These are phyloP conservation scores for Penaeus japonicus DNA, from an alignment of 1,140 invertebrate species.

Conservation along the genomic window DNA sequence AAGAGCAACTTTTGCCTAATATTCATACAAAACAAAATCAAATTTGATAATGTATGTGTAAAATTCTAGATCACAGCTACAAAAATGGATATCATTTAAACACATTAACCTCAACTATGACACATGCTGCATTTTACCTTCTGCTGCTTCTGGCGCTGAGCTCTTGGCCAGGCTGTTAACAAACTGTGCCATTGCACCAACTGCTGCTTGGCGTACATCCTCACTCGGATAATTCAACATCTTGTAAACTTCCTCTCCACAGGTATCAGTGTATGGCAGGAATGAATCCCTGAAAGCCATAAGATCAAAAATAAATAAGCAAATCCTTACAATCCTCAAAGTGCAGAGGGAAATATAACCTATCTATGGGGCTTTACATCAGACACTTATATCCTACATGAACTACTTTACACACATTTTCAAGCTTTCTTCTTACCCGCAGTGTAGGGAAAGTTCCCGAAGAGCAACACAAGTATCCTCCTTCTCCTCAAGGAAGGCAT, in stretches of 20 bases:
- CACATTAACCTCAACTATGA: not conserved
- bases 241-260: constrained; percentile 76
- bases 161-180: constrained; percentile 69
- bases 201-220: constrained; percentile 73
- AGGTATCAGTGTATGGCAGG: constrained; percentile 73
- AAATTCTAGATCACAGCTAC: too few relatives aligned
- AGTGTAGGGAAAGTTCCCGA: constrained; percentile 71
- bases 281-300: constrained; percentile 70
- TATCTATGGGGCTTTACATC: constrained; percentile 71
- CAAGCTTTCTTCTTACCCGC: constrained; percentile 53
- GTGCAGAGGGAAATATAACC: constrained; percentile 60
- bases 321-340: constrained; percentile 60
- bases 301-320: constrained; percentile 50
- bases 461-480: constrained; percentile 79
- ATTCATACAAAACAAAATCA: too few relatives aligned
- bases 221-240: constrained; percentile 76
- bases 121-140: constrained; percentile 11
- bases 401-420: not conserved
- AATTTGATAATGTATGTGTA: too few relatives aligned
- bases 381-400: not conserved
- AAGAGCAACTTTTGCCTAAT: too few relatives aligned
- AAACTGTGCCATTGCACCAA: constrained; percentile 74
- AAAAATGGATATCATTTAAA: too few relatives aligned
- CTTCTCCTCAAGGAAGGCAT: constrained; percentile 80
- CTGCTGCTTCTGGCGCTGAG: constrained; percentile 33